Conservation (phyloP, 2,888 invertebrate species). For the Lasius platythorax region DNA sequence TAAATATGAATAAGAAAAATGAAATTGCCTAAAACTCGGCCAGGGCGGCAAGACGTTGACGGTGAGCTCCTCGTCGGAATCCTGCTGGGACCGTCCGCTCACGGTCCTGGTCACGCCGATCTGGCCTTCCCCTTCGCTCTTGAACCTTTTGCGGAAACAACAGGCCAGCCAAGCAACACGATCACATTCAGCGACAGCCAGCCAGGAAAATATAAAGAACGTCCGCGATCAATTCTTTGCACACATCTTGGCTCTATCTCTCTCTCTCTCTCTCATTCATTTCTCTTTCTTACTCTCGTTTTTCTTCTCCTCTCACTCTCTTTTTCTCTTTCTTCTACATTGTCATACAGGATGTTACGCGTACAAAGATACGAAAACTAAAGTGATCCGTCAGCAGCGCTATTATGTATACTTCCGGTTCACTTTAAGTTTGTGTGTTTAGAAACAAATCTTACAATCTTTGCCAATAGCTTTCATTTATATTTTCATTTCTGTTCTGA, state of each 20-base stretch:
- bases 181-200: slow-evolving; percentile 82
- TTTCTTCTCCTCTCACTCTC: background rate
- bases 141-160: slow-evolving; percentile 85
- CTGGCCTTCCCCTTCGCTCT: slow-evolving; percentile 85
- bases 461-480: background rate
- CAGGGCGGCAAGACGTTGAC: slow-evolving; percentile 86
- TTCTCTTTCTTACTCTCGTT: slow-evolving; percentile 17
- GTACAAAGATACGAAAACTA: slow-evolving; percentile 1
- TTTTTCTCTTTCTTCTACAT: slow-evolving; percentile 21
- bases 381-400: background rate
- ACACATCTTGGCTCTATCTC: slow-evolving; percentile 19
- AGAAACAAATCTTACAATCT: background rate
- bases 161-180: slow-evolving; percentile 83
- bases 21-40: slow-evolving; percentile 86
- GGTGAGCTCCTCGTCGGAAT: slow-evolving; percentile 86
- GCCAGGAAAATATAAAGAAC: slow-evolving; percentile 61
- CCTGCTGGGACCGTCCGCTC: slow-evolving; percentile 82
- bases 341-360: slow-evolving; percentile 35
- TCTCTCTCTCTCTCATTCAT: slow-evolving; percentile 25
- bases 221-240: slow-evolving; percentile 43
- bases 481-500: background rate
- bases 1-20: slow-evolving; percentile 85
- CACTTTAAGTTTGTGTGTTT: background rate
- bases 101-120: slow-evolving; percentile 82
- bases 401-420: background rate